A percentile compares a stretch with the other conserved stretches of the same genome.
Evolutionary conservation across 2,113 vertebrate genomes (phyloP).

Genomic region (Pluvianellus socialis): DNA sequence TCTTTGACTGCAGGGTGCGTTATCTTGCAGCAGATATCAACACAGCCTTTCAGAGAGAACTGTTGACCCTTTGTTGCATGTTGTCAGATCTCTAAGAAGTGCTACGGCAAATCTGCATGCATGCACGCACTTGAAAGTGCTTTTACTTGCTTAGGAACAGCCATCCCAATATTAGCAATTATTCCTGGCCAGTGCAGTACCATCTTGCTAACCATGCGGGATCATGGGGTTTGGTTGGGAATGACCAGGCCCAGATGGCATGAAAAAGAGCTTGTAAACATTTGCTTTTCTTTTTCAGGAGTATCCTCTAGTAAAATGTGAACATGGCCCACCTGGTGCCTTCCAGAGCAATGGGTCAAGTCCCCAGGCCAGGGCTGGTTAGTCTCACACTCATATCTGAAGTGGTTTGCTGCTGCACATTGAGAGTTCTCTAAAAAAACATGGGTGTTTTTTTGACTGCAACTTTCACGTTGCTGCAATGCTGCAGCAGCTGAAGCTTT

Average conservation of each 20-base stretch:
- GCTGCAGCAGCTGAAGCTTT: neutral
- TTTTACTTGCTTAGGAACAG: neutral
- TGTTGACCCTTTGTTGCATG: neutral
- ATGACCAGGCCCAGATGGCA: neutral
- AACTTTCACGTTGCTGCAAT: neutral
- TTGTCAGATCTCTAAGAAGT: slow-evolving; percentile 23
- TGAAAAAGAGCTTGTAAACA: neutral
- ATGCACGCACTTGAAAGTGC: neutral
- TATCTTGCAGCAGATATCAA: slow-evolving; percentile 53
- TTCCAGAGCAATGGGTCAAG: neutral
- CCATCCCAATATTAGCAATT: neutral
- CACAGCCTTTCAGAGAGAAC: slow-evolving; percentile 37
- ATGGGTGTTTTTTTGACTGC: neutral
- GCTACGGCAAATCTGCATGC: neutral
- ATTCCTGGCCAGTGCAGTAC: neutral
- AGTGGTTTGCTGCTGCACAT: neutral
- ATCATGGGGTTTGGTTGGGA: neutral
- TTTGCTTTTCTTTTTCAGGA: neutral
- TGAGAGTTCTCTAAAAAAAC: neutral
- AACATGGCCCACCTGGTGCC: neutral
- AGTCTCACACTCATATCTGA: neutral
- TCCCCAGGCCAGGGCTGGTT: neutral
- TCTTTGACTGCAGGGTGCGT: slow-evolving; percentile 1
- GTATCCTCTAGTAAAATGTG: neutral
- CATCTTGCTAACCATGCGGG: fast-evolving